Base-by-base conservation (phyloP, 64 coral and sea anemone species). In the Stichodactyla mertensii region DNA sequence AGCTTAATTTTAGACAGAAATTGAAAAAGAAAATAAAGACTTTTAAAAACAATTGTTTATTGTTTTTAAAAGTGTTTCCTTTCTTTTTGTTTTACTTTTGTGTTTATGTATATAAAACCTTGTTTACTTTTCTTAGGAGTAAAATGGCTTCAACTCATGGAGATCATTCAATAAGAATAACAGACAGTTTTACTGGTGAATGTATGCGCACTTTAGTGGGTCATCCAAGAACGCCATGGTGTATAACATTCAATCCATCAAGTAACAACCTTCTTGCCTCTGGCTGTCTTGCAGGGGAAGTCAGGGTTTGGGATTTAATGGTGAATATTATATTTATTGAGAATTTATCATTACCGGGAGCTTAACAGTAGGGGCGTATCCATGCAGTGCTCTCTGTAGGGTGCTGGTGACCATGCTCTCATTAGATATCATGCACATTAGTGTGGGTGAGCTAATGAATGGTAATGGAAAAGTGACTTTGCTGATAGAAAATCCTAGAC, bases 151-250 rank as follows among this genome's bases (percentile, higher is more conserved):
- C 96, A 20, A 90, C 92, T 10, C 96, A 98, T 86, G 96, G 92
- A 22, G 96, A 98, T 27, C 96, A 98, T 60, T 85, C 93, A 7
- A 92, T 98, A 6, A 86, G 92, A 51, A 83, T 98, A 27, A 69
- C 81, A 77, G 74, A 92, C 23, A 88, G 85, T 59, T 86, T 89
- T 22, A 92, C 93, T 67, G 90, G 85, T 45, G 59, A 79, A 22
- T 95, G 93, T 83, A 28, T 88, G 1, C 86, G 89, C 24, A 98
- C 88, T 16, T 74, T 98, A 2, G 87, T 18, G 11, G 96, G 96
- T 28, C 96, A 98, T 70, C 96, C 96, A 51, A 84, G 92, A 6
- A 94, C 96, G 20, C 96, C 96, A 16, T 95, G 93, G 96, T 95
- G 85, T 64, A 62, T 98, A 9, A 51, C 81, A 16, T 98, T 98